Evolutionary conservation across 2,888 invertebrate genomes (phyloP).

Genomic region (Horisme vitalbata): DNA sequence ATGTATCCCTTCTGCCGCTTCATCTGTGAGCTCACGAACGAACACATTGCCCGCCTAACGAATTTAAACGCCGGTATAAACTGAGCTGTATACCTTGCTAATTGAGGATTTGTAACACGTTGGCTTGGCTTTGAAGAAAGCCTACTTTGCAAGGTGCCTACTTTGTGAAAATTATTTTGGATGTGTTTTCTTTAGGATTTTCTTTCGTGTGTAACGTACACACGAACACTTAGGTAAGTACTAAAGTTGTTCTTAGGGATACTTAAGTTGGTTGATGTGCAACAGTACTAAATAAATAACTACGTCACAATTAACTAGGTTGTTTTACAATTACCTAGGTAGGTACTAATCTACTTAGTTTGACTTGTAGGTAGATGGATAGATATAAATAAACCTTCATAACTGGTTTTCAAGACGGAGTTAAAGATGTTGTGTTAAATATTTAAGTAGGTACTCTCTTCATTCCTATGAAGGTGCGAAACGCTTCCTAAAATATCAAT

Average conservation of each 20-base stretch:
- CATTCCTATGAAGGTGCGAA: constrained; percentile 48
- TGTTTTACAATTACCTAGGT: too few species aligned
- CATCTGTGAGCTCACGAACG: constrained; percentile 53
- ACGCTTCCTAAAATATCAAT: constrained; percentile 65
- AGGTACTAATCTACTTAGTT: too few species aligned
- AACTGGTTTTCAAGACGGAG: constrained; percentile 2
- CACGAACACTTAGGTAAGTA: too few species aligned
- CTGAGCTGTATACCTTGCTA: constrained; percentile 70
- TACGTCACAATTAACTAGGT: too few species aligned
- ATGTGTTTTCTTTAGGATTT: constrained; percentile 6
- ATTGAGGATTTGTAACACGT: constrained; percentile 77
- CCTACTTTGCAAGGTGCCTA: constrained; percentile 14
- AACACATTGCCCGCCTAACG: constrained; percentile 71
- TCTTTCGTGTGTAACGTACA: background rate
- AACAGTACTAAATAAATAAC: too few species aligned
- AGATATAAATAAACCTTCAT: background rate
- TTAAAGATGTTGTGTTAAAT: constrained; percentile 40
- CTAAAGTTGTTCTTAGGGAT: too few species aligned
- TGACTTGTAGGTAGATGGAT: too few species aligned
- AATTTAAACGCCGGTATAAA: constrained; percentile 81
- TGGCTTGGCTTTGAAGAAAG: constrained; percentile 51
- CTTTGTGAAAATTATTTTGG: constrained; percentile 15
- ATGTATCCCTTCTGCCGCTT: constrained; percentile 9
- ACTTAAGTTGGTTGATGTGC: too few species aligned
- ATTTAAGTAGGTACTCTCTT: constrained; percentile 45